phyloP scores from a whole-genome alignment of 2,888 invertebrate genomes.

The Phrixothrix hirtus region DNA sequence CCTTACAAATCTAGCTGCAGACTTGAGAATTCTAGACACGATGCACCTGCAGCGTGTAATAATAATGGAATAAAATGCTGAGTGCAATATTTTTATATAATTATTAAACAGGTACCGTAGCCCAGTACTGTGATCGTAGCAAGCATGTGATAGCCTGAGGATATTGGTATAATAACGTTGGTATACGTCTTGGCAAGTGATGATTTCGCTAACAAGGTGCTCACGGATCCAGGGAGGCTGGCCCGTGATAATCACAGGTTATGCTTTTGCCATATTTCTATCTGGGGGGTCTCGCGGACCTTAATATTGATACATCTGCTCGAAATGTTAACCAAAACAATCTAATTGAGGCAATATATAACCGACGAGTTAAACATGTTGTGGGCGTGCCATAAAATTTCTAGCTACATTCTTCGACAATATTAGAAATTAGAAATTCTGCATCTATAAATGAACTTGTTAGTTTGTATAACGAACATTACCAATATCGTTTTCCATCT shows the following conservation, averaged over 20 bases:
- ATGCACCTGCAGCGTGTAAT: no score
- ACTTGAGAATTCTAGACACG: no score
- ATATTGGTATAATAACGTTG: constrained; percentile 41
- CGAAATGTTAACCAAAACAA: constrained; percentile 12
- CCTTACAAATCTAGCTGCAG: no score
- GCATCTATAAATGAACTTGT: no score
- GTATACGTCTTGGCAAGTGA: constrained; percentile 49
- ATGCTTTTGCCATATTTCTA: constrained; percentile 34
- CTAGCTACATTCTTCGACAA: no score
- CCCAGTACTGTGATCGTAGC: constrained; percentile 16
- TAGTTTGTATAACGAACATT: neutral
- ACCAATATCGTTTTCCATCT: constrained; percentile 30
- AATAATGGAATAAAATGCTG: no score
- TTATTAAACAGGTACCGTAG: constrained; percentile 23
- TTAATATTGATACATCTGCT: constrained; percentile 26
- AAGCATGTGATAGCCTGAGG: constrained; percentile 33
- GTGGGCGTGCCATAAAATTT: no score
- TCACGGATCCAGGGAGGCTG: constrained; percentile 48
- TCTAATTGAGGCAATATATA: constrained; percentile 15
- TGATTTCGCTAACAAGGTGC: constrained; percentile 56
- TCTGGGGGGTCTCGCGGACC: constrained; percentile 31
- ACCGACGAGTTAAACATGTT: no score
- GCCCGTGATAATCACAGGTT: constrained; percentile 52
- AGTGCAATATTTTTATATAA: no score
- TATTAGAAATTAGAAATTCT: no score